Base-by-base conservation (phyloP, 1,140 invertebrate genomes). In the Bombus confusus region DNA sequence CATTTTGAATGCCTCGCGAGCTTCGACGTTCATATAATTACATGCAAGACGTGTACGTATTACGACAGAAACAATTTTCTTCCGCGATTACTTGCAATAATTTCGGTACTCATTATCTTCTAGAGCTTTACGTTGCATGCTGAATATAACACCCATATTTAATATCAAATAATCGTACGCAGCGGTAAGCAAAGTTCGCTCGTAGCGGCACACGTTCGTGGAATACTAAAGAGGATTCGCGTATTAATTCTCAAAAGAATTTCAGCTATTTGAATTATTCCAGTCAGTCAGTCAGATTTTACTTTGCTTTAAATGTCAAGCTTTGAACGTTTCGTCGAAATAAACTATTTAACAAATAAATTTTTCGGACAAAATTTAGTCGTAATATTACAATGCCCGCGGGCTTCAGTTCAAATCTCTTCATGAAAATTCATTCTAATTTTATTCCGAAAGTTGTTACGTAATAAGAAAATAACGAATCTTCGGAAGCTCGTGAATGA, bases 21-120 rank as follows among this genome's bases (percentile, higher is more conserved):
- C 1, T 31, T 25, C 34, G 72, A 15, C 28, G 71, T 37, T 41
- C 57, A 28, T 25, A 8, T 43, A 82, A 82, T 52, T 31, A 57
- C 25, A 12, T n/a, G 12, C 47, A 12, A 2, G 28, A n/a, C 22
- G 68, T 22, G 66, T 22, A 43, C 31, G 25, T 64, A 25, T 66
- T 76, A 68, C 76, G 80, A 31, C 34, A 18, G 80, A 47, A 83
- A 76, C 80, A 76, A 47, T 76, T 83, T 76, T 83, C 80, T 10
- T 66, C 57, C 57, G 3, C 57, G 73, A 76, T 76, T 83, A 59
- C 72, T 83, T 4, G 59, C 59, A 76, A 76, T 76, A 83, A 83
- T 76, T 66, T 83, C 73, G 25, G 34, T 10, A 15, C 59, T 83
- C 41, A 13, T 83, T 83, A 76, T 76, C 57, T 3, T 39, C 37